A percentile compares a stretch with the other conserved stretches of the same genome.
Conservation (phyloP, 2,888 invertebrate species). For the Eugnorisma glareosa region DNA sequence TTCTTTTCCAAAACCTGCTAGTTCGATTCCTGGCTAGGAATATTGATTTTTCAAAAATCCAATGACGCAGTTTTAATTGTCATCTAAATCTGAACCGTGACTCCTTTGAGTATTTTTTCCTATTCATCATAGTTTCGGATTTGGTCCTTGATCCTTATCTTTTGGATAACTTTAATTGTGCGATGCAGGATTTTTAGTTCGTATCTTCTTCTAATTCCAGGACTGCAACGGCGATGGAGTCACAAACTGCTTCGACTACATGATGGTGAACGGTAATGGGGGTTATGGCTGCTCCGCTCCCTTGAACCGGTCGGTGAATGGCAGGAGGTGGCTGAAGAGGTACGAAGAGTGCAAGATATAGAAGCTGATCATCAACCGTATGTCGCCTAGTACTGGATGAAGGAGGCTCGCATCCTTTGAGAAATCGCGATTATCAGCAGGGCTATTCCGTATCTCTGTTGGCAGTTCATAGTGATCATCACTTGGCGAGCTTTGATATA, state of each 20-base stretch:
- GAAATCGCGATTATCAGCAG: not conserved
- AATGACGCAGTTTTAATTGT: no score
- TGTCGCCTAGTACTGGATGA: not conserved
- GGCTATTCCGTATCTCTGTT: no score
- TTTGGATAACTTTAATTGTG: not conserved
- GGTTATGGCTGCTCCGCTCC: slow-evolving; percentile 89
- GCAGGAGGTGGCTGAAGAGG: slow-evolving; percentile 83
- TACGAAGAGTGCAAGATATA: slow-evolving; percentile 79
- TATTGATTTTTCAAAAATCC: no score
- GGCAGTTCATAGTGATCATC: no score
- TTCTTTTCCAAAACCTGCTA: no score
- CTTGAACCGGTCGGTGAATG: slow-evolving; percentile 80
- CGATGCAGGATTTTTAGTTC: not conserved
- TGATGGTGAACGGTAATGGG: slow-evolving; percentile 92
- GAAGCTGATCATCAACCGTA: not conserved
- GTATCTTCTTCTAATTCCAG: slow-evolving; percentile 76
- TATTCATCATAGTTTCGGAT: no score
- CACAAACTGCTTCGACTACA: slow-evolving; percentile 92
- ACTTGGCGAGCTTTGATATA: no score
- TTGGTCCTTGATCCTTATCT: no score
- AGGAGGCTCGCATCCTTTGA: not conserved
- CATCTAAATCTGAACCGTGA: no score
- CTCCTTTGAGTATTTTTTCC: no score
- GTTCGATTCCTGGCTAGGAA: no score
- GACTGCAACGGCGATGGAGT: slow-evolving; percentile 92